These are phyloP conservation scores for Speoplatyrhinus poulsoni DNA, from an alignment of 2,113 vertebrate species.

Conservation along the genomic window DNA sequence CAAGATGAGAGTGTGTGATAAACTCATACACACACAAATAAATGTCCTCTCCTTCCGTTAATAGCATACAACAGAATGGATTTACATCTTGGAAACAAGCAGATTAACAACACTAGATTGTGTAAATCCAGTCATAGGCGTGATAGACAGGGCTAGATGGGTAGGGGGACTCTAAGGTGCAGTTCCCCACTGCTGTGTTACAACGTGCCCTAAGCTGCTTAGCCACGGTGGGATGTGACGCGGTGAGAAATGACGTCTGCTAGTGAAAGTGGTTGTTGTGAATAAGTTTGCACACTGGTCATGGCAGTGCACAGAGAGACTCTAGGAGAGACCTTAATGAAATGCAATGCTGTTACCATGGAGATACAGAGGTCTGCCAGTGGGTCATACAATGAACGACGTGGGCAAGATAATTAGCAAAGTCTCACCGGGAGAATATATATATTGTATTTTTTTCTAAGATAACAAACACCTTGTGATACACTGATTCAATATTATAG, in stretches of 20 bases:
- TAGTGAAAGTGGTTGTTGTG: conserved; percentile 33
- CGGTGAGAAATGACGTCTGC: conserved; percentile 40
- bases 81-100: conserved; percentile 60
- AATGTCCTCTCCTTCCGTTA: conserved; percentile 31
- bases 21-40: conserved; percentile 41
- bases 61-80: conserved; percentile 57
- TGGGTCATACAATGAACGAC: neutral
- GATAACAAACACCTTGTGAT: conserved; percentile 44
- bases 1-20: conserved; percentile 58
- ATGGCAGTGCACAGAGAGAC: neutral
- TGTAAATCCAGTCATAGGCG: conserved; percentile 62
- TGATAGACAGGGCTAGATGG: conserved; percentile 36
- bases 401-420: neutral
- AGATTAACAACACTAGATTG: conserved; percentile 65
- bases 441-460: too few relatives aligned
- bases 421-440: neutral
- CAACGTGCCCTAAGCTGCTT: conserved; percentile 61
- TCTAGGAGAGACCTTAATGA: conserved; percentile 6
- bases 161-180: conserved; percentile 35
- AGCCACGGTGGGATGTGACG: conserved; percentile 47
- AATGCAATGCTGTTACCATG: conserved; percentile 15
- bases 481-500: conserved; percentile 50
- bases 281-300: conserved; percentile 19
- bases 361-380: neutral
- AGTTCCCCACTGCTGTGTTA: conserved; percentile 50